Evolutionary conservation across 2,888 invertebrate species (phyloP).

Genomic region (Tetragonisca angustula): DNA sequence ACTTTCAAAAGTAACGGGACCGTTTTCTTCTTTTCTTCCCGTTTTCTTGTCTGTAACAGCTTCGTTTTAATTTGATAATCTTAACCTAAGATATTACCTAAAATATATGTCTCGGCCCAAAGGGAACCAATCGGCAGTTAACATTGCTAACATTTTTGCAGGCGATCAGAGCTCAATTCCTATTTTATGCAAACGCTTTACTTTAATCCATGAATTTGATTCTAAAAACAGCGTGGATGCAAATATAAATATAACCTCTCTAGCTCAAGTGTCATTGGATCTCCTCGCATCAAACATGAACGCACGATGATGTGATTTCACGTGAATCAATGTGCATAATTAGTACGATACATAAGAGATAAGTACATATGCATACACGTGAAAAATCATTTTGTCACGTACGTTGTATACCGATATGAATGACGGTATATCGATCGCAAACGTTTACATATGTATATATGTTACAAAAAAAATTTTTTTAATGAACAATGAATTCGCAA

Average conservation of each 20-base stretch:
- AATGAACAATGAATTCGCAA: background rate
- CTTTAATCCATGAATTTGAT: background rate
- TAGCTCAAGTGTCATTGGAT: background rate
- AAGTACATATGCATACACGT: background rate
- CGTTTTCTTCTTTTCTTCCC: background rate
- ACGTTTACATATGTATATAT: background rate
- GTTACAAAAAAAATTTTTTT: background rate
- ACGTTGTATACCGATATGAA: background rate
- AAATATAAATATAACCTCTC: background rate
- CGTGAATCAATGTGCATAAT: background rate
- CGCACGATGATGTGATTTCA: background rate
- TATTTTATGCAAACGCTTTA: background rate
- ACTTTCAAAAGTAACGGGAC: background rate
- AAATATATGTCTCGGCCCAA: conserved; percentile 87
- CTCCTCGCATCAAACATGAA: background rate
- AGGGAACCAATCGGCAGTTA: conserved; percentile 88
- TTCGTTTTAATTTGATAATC: conserved; percentile 9
- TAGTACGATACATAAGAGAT: too few relatives aligned
- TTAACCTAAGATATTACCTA: conserved; percentile 82
- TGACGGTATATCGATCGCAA: background rate
- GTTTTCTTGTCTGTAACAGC: background rate
- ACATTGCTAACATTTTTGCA: conserved; percentile 85
- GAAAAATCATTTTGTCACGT: background rate
- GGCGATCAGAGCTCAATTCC: conserved; percentile 29
- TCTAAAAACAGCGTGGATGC: background rate